Evolutionary conservation across 2,113 vertebrate species (phyloP).

Genomic region (Ammodytes dubius): DNA sequence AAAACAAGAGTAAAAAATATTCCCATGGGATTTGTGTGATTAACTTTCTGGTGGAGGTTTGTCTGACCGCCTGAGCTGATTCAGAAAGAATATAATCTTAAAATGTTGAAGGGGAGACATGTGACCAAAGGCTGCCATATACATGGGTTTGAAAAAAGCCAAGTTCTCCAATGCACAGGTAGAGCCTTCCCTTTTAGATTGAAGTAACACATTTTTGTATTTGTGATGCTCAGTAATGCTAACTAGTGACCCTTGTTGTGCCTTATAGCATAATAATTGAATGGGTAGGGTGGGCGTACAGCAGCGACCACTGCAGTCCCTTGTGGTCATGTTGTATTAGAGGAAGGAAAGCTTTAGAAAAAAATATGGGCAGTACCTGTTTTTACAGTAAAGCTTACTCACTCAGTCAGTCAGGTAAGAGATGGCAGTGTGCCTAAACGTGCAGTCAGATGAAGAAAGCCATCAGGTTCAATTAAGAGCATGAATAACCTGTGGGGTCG

Average conservation of each 20-base stretch:
- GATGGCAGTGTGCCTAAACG: constrained; percentile 25
- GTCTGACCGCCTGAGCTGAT: constrained; percentile 31
- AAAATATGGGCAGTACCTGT: constrained; percentile 19
- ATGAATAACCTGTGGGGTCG: constrained; percentile 6
- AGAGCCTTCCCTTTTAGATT: constrained; percentile 12
- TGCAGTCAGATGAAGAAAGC: constrained; percentile 34
- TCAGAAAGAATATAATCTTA: constrained; percentile 20
- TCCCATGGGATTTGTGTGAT: constrained; percentile 43
- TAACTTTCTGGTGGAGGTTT: constrained; percentile 39
- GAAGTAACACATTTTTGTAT: constrained; percentile 14
- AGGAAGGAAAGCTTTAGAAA: constrained; percentile 11
- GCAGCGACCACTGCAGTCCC: not conserved
- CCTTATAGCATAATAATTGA: not conserved
- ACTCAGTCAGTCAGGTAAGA: constrained; percentile 38
- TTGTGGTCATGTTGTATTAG: constrained; percentile 18
- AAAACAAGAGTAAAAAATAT: constrained; percentile 10
- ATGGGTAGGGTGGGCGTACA: not conserved
- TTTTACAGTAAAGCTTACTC: constrained; percentile 15
- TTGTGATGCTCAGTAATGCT: constrained; percentile 36
- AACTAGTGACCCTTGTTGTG: constrained; percentile 1
- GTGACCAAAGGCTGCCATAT: constrained; percentile 22
- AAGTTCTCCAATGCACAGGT: constrained; percentile 15
- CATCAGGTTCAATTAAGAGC: constrained; percentile 4
- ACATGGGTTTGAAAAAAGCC: constrained; percentile 20
- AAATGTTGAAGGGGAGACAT: constrained; percentile 2